These are phyloP conservation scores for Leptocoma aspasia DNA, from an alignment of 2,113 vertebrate species.

Conservation along the genomic window DNA sequence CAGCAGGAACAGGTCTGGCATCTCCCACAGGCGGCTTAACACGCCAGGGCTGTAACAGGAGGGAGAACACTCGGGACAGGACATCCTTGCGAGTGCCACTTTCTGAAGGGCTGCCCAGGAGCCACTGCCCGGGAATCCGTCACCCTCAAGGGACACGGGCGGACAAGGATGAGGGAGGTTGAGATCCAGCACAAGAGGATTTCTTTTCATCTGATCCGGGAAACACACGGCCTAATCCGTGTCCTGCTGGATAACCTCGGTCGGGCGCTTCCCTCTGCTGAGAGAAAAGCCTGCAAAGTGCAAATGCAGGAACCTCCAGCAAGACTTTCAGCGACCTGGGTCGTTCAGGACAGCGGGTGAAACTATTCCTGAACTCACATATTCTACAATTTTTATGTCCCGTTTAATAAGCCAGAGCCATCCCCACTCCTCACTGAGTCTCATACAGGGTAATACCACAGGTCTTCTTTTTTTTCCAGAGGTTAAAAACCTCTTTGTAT, in stretches of 20 bases:
- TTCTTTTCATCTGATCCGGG: not conserved
- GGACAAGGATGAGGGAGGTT: not conserved
- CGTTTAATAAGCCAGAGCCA: not conserved
- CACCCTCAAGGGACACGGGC: not conserved
- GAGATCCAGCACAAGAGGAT: conserved; percentile 3
- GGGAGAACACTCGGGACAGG: not conserved
- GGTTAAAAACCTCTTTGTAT: not conserved
- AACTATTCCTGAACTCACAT: not conserved
- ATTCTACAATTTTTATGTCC: not conserved
- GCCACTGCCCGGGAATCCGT: accelerated
- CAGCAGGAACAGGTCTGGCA: not conserved
- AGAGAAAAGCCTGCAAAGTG: not conserved
- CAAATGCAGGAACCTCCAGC: not conserved
- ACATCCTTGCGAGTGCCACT: accelerated
- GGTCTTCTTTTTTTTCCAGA: not conserved
- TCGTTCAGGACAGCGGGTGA: not conserved
- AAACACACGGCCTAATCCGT: not conserved
- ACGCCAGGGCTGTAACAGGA: not conserved
- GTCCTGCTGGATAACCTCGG: not conserved
- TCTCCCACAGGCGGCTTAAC: not conserved
- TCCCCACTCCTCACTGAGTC: not conserved
- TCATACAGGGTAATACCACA: not conserved
- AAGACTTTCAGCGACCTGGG: not conserved
- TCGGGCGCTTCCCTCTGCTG: accelerated
- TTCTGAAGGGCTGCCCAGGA: not conserved